Evolutionary conservation across 2,797 vertebrate genomes (phyloP), one percentile per base, ranked within the genome.

Genomic region (Pampus argenteus): DNA sequence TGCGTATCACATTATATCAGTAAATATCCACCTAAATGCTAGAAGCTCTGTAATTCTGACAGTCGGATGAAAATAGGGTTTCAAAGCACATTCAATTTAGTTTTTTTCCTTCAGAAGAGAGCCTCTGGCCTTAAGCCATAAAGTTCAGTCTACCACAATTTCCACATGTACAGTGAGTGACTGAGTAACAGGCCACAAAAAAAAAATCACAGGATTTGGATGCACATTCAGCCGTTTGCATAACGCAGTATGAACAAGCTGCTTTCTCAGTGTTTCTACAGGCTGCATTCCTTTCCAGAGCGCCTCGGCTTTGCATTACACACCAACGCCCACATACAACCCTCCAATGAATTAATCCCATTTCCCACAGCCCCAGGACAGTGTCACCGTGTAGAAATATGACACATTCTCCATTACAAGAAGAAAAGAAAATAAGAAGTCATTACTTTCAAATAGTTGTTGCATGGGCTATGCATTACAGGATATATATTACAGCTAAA

Each of bases 271-370:
- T 6, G 65, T 3, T 10, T 76, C 67, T 70, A 66, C 65, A 55
- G 64, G 48, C 57, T 29, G 64, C 79, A 81, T 83, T 88, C 82
- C 71, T 84, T 64, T 80, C 45, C 56, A 62, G 34, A 78, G 82
- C 85, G 87, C 86, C 80, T 88, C 81, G 72, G 80, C 76, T 66
- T 86, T 82, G 74, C 60, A 86, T 87, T 85, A 86, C 79, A 81
- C 77, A 82, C 70, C 50, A 59, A 58, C 65, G 14, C 78, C 82
- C 76, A 86, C 76, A 7, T 47, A 34, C 40, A 57, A 64, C 56
- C 40, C 55, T 83, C 63, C 29, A 66, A 51, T 66, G 75, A 84
- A 75, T 85, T 82, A 84, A 86, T 86, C 83, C 62, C 49, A 73
- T 78, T 90, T 91, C 82, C 79, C 78, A 40, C 29, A 64, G 68